Base-by-base conservation (phyloP, 1,140 invertebrate genomes). In the Philotrypesis tridentata region DNA sequence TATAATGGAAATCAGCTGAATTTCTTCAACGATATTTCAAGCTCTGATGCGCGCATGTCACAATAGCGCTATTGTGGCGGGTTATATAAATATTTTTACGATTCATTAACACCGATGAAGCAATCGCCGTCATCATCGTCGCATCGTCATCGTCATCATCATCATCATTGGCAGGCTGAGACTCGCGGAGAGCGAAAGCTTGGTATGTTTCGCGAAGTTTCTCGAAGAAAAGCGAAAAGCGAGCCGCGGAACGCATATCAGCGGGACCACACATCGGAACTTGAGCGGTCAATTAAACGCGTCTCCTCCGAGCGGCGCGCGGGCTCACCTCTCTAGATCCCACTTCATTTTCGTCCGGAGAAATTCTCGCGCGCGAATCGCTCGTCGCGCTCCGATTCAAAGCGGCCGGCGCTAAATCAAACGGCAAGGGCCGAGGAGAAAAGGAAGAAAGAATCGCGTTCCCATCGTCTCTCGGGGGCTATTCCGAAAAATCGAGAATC, bases 351-450 rank as follows among this genome's bases (percentile, higher is more conserved):
- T n/a, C n/a, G 33, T 37, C 33, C 33, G 33, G 9, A 37, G 9
- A 68, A 68, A 31, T 31, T 68, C 67, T 68, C 17, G 14, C 25
- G 67, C 25, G 67, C 9, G 27, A 63, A 27, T 11, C 29, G 12
- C 31, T 37, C 31, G 31, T n/a, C 23, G 63, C 63, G 12, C 17
- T n/a, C n/a, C 21, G 70, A 43, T 40, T 72, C 70, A 12, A 33
- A 68, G 4, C n/a, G 70, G 9, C n/a, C 7, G 2, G 7, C 70
- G 70, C 37, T 43, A 72, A 72, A 72, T 72, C 33, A 72, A 72
- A 14, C 67, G 67, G 2, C 27, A 12, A 17, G 1, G 55, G 55
- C 14, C 55, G 17, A 63, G n/a, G 14, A 63, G 23, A 23, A 27
- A 2, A 65, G 12, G 7, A 40, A 40, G 12, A n/a, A 43, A 71